Evolutionary conservation across 2,113 vertebrate species (phyloP).

Genomic region (Meles meles): DNA sequence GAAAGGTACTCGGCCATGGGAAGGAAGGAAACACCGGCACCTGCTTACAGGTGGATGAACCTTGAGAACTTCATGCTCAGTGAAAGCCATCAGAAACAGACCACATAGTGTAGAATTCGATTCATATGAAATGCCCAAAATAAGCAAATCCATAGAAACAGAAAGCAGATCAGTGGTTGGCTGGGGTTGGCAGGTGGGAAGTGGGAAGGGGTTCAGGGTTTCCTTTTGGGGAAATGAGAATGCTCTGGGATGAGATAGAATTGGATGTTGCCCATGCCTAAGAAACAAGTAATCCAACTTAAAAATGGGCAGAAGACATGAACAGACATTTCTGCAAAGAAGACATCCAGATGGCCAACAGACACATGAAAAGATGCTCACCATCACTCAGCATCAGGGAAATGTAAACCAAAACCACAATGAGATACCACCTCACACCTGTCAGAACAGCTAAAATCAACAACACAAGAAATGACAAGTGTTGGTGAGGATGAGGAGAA

Average conservation of each 20-base stretch:
- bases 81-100: neutral
- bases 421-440: neutral
- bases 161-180: neutral
- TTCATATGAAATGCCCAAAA: neutral
- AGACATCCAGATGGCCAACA: neutral
- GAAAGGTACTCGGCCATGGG: neutral
- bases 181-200: neutral
- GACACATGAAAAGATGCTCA: neutral
- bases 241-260: neutral
- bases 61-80: no score
- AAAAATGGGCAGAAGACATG: neutral
- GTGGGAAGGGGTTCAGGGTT: neutral
- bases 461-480: neutral
- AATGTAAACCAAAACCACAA: neutral
- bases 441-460: neutral
- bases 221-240: neutral
- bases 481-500: neutral
- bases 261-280: neutral
- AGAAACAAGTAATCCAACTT: neutral
- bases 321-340: neutral
- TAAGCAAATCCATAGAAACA: neutral
- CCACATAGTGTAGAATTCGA: rapidly evolving
- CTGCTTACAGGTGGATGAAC: neutral
- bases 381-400: neutral
- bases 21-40: neutral